Base-by-base conservation (phyloP, 2,888 invertebrate species). In the Sinhomidia bicolor region DNA sequence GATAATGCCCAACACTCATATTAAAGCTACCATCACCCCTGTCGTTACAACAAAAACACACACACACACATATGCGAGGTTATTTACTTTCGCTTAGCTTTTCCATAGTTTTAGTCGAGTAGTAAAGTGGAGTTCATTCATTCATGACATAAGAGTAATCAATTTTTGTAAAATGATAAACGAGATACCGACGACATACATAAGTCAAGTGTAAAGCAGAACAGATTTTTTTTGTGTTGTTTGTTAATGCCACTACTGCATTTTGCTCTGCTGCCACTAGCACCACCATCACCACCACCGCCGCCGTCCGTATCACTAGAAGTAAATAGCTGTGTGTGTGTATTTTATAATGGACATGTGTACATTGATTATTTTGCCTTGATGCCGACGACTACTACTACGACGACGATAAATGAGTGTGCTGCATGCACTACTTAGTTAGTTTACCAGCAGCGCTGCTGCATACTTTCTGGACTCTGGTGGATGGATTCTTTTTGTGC, bases 151-250 rank as follows among this genome's bases (percentile, higher is more conserved):
- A 51, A 76, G 47, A 76, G 76, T 47, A 76, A 76, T 76, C 76
- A 76, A 76, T 76, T 76, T 76, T 17, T 76, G 51, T 76, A 84
- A 84, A 84, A 84, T 84, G 84, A 84, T 84, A 84, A 85, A 85
- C 62, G 85, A 85, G 85, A 85, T 85, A 62, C 32, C 32, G 85
- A 85, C 81, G 57, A 84, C 74, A 74, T 14, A 84, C 68, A 51
- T 82, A 76, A 76, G 76, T 76, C 51, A 76, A 62, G 80, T 81
- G 47, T 6, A 20, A 62, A 44, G 29, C 17, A 54, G 47, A 26
- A 47, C 9, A 79, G 29, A 29, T 29, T 12, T 36, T 76, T 51
- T 51, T 4, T 51, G n/a, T 76, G 29, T n/a, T 14, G 47, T 47
- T 47, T 47, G 47, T 47, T 10, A 47, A n/a, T 7, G 57, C n/a